Base-by-base conservation (phyloP, 2,797 vertebrate species). In the Notolepis coatsorum region DNA sequence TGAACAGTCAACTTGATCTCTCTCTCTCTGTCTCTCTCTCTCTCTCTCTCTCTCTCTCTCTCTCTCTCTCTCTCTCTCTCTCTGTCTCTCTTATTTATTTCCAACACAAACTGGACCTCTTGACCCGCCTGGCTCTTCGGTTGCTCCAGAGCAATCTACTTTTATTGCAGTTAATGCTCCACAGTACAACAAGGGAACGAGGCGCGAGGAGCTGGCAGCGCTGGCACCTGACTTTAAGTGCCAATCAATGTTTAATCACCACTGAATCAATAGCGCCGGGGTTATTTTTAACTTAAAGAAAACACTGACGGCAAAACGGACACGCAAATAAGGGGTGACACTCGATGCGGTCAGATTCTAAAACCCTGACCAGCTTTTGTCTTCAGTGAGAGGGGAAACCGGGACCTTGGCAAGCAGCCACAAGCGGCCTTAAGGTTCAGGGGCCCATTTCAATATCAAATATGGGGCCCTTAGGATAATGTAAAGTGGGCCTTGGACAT, bases 121-220 rank as follows among this genome's bases (percentile, higher is more conserved):
- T 62, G 79, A 73, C 86, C 81, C 9, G 8, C 18, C 54, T 42
- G 37, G 75, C 77, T 84, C 84, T 60, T 75, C 10, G 37, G 70
- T 60, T 54, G 65, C 85, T 79, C 61, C 15, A 49, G 65, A 88
- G 84, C 82, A 86, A 87, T 90, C 84, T 87, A 53, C 73, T 86
- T 90, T 92, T 87, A 90, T 91, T 91, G 85, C 82, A 73, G 74
- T 80, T 88, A 88, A 92, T 89, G 82, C 88, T 88, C 78, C 56
- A 20, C 67, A 73, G 80, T 79, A 65, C 59, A 23, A 82, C 72
- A 71, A 71, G 62, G 65, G 20, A 35, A 55, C n/a, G 65, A 74
- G 71, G 62, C 65, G 62, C 69, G 1, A 61, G 77, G 76, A 71
- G 47, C 65, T 76, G 71, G 59, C 38, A 35, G 65, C 33, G 58